Percentiles rank a stretch among this genome's conserved stretches.
phyloP scores from a whole-genome alignment of 2,797 vertebrate genomes.

The Echeneis naucrates region DNA sequence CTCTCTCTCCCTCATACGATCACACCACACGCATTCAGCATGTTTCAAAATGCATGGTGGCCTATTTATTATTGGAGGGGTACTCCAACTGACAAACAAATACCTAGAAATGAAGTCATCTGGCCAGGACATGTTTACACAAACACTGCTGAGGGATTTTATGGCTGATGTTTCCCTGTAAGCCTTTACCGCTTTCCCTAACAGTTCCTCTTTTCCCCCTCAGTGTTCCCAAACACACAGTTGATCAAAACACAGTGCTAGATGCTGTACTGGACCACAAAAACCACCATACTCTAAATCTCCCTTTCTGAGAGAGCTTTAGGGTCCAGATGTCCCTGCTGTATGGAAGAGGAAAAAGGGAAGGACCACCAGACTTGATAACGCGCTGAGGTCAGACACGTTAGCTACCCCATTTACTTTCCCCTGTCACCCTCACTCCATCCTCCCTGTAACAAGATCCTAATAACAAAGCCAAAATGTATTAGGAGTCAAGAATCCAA shows the following conservation, averaged over 20 bases:
- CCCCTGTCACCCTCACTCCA: conserved; percentile 56
- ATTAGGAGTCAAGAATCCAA: conserved; percentile 78
- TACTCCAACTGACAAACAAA: conserved; percentile 86
- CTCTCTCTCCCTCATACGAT: conserved; percentile 27
- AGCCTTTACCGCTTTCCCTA: conserved; percentile 66
- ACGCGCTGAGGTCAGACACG: conserved; percentile 74
- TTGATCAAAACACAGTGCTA: conserved; percentile 70
- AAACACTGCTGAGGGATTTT: conserved; percentile 82
- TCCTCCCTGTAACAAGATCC: conserved; percentile 79
- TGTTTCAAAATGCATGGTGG: conserved; percentile 80
- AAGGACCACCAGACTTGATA: conserved; percentile 83
- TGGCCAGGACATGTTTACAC: conserved; percentile 82
- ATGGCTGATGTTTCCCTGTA: conserved; percentile 78
- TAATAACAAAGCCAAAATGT: conserved; percentile 77
- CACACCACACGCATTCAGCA: conserved; percentile 67
- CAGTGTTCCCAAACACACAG: conserved; percentile 76
- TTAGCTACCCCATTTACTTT: conserved; percentile 72
- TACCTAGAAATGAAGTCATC: conserved; percentile 80
- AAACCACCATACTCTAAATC: conserved; percentile 71
- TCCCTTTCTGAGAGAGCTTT: conserved; percentile 51
- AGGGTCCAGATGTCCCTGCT: conserved; percentile 71
- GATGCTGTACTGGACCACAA: conserved; percentile 66
- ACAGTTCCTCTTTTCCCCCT: conserved; percentile 55
- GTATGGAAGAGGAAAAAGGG: conserved; percentile 50
- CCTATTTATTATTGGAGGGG: conserved; percentile 86